Percentiles rank a stretch among this genome's conserved stretches.
These are phyloP conservation scores for Seira ritae DNA, from an alignment of 2,888 invertebrate genomes.

Conservation along the genomic window DNA sequence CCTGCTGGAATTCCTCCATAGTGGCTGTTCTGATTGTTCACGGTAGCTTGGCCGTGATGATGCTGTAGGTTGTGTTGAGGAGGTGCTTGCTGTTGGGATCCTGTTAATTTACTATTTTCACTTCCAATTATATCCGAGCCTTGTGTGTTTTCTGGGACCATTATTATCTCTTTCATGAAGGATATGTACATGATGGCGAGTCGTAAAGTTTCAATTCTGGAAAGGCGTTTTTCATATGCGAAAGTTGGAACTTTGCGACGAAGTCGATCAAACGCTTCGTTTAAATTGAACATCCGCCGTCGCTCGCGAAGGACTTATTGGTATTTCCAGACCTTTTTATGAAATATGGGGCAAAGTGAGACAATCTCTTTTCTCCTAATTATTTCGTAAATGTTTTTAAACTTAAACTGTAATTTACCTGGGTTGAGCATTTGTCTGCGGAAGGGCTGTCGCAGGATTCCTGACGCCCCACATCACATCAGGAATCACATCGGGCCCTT, in stretches of 20 bases:
- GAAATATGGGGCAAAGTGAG: constrained; percentile 19
- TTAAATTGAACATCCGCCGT: constrained; percentile 95
- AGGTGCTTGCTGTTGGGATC: constrained; percentile 20
- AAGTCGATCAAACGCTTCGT: constrained; percentile 95
- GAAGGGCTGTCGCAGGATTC: constrained; percentile 24
- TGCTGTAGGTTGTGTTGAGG: constrained; percentile 19
- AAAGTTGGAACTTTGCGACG: constrained; percentile 90
- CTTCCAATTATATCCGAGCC: constrained; percentile 2
- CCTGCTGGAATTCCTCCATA: constrained; percentile 37
- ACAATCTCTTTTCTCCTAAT: background rate
- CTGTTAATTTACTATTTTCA: constrained; percentile 5
- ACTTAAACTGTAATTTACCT: constrained; percentile 39
- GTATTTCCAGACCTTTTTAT: constrained; percentile 49
- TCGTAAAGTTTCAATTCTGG: constrained; percentile 94
- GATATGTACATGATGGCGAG: constrained; percentile 97
- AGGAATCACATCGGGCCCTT: constrained; percentile 58
- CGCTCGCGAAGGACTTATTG: constrained; percentile 83
- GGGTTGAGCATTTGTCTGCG: constrained; percentile 40
- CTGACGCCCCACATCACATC: constrained; percentile 55
- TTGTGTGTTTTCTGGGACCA: constrained; percentile 71
- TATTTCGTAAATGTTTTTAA: background rate
- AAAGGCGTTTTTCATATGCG: constrained; percentile 96
- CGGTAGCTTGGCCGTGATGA: background rate
- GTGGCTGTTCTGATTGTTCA: constrained; percentile 38
- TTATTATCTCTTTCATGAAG: constrained; percentile 93